phyloP scores from a whole-genome alignment of 2,888 invertebrate genomes.

The Tyria jacobaeae region DNA sequence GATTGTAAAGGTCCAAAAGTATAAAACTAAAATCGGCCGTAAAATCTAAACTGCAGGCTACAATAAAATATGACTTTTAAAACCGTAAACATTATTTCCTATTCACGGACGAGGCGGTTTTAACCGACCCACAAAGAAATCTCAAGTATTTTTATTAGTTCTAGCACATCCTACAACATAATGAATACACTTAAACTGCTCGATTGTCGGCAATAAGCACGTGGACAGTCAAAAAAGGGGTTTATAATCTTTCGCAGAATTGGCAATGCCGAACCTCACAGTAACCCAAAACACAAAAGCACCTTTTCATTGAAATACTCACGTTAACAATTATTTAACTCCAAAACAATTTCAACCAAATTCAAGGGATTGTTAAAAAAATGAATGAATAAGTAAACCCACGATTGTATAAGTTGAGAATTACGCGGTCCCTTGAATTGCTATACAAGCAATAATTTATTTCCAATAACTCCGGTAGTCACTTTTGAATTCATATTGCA shows the following conservation, averaged over 20 bases:
- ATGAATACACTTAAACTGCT: conserved; percentile 59
- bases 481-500: conserved; percentile 49
- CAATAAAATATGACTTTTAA: conserved; percentile 77
- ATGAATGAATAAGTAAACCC: conserved; percentile 29
- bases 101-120: conserved; percentile 60
- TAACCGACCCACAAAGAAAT: conserved; percentile 56
- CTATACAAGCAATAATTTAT: conserved; percentile 62
- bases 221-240: conserved; percentile 73
- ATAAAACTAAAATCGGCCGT: conserved; percentile 72
- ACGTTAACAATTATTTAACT: too few relatives aligned
- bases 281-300: conserved; percentile 55
- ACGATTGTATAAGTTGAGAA: conserved; percentile 48
- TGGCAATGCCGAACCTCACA: conserved; percentile 43
- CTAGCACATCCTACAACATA: conserved; percentile 71
- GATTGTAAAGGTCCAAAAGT: conserved; percentile 55
- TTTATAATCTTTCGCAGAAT: conserved; percentile 70
- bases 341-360: too few relatives aligned
- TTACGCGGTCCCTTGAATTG: conserved; percentile 63
- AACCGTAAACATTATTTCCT: conserved; percentile 68
- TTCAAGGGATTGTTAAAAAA: conserved; percentile 44
- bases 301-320: conserved; percentile 53
- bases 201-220: conserved; percentile 75
- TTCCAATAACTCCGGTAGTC: conserved; percentile 63
- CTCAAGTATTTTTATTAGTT: conserved; percentile 73
- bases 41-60: conserved; percentile 66